Conservation (phyloP, 2,113 vertebrate genomes). For the Polypterus senegalus region DNA sequence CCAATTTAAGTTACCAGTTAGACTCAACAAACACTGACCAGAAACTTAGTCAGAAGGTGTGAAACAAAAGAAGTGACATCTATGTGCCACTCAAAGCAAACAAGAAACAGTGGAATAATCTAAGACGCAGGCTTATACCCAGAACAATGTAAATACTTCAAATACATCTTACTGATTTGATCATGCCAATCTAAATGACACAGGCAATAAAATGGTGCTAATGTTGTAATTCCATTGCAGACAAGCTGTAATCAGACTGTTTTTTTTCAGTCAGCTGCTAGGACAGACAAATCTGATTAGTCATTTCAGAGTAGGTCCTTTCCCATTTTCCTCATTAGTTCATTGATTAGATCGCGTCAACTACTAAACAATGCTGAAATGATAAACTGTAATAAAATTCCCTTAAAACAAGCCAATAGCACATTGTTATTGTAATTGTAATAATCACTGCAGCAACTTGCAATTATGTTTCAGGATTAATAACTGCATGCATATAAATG, state of each 20-base stretch:
- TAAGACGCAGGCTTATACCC: too few species aligned
- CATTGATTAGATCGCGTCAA: slow-evolving; percentile 6
- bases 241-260: not conserved
- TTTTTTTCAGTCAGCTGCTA: not conserved
- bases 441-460: slow-evolving; percentile 22
- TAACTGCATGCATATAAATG: slow-evolving; percentile 23
- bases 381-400: not conserved
- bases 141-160: too few species aligned
- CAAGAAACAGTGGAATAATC: too few species aligned
- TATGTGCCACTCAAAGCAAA: too few species aligned
- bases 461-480: slow-evolving; percentile 23
- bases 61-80: too few species aligned
- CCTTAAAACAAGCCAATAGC: not conserved
- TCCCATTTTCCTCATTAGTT: not conserved
- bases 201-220: too few species aligned
- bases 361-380: not conserved
- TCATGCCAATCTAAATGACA: too few species aligned
- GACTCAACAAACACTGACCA: too few species aligned
- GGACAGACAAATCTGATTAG: not conserved
- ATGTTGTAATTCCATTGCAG: too few species aligned
- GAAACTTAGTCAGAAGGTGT: too few species aligned
- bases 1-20: too few species aligned
- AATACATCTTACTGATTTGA: too few species aligned
- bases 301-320: not conserved
- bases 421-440: slow-evolving; percentile 15